Conservation (phyloP, 1,140 invertebrate species). For the Ceratina calcarata region DNA sequence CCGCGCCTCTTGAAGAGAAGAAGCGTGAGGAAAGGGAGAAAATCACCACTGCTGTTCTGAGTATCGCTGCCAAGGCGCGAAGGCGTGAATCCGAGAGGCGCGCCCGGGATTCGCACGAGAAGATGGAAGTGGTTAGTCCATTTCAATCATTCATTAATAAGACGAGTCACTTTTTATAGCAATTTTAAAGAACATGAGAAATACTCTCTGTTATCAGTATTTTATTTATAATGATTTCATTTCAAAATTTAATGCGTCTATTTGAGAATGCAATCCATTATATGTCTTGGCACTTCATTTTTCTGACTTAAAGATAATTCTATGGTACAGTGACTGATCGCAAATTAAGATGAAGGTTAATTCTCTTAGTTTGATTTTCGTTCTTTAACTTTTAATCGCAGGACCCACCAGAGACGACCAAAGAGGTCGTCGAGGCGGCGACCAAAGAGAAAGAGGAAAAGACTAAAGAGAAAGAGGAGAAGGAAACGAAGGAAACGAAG, state of each 20-base stretch:
- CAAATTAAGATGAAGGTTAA: too few relatives aligned
- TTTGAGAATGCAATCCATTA: too few relatives aligned
- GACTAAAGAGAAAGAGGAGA: constrained; percentile 73
- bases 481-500: constrained; percentile 71
- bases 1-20: constrained; percentile 97
- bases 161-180: too few relatives aligned
- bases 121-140: constrained; percentile 86
- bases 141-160: constrained; percentile 36
- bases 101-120: constrained; percentile 83
- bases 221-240: too few relatives aligned
- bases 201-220: too few relatives aligned
- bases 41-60: constrained; percentile 97
- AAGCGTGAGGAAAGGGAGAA: constrained; percentile 98
- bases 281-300: too few relatives aligned
- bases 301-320: too few relatives aligned
- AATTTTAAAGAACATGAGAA: too few relatives aligned
- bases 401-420: constrained; percentile 40
- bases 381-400: too few relatives aligned
- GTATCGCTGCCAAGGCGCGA: constrained; percentile 95
- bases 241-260: too few relatives aligned
- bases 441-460: constrained; percentile 71
- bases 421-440: constrained; percentile 29
- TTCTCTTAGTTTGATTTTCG: too few relatives aligned
- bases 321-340: not conserved
- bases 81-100: constrained; percentile 86